These are phyloP conservation scores for Zaprionus vittiger DNA, from an alignment of 1,140 invertebrate genomes.

Conservation along the genomic window DNA sequence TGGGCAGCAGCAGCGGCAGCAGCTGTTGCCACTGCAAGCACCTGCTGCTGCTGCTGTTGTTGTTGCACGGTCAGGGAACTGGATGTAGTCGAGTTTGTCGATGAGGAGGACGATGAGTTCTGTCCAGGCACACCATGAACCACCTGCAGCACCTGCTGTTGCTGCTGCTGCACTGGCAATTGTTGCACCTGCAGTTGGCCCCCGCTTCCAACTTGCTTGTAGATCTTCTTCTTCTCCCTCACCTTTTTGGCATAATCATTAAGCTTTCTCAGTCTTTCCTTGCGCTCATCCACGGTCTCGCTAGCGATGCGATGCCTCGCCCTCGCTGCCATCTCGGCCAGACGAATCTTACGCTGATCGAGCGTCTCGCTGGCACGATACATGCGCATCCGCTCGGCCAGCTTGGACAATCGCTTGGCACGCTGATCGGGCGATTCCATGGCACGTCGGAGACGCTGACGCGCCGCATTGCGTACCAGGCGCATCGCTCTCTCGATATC, in stretches of 20 bases:
- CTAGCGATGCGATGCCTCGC: conserved; percentile 85
- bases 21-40: conserved; percentile 35
- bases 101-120: conserved; percentile 64
- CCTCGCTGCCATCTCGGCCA: conserved; percentile 86
- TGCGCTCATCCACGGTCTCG: conserved; percentile 85
- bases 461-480: conserved; percentile 80
- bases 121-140: conserved; percentile 27
- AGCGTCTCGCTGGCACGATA: conserved; percentile 84
- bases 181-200: conserved; percentile 28
- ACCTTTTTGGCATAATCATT: conserved; percentile 84
- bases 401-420: conserved; percentile 84
- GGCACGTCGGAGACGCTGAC: conserved; percentile 77
- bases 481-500: conserved; percentile 82
- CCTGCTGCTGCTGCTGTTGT: conserved; percentile 58
- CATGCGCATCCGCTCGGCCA: conserved; percentile 84
- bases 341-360: conserved; percentile 85
- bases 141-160: conserved; percentile 16
- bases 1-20: conserved; percentile 46
- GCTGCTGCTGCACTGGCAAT: not conserved
- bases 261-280: conserved; percentile 83
- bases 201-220: conserved; percentile 55
- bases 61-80: conserved; percentile 53
- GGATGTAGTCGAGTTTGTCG: conserved; percentile 55
- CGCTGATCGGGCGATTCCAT: conserved; percentile 85
- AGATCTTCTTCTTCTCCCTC: conserved; percentile 83